Evolutionary conservation across 2,113 vertebrate genomes (phyloP), one percentile per base, ranked within the genome.

Genomic region (Chascanopsetta lugubris): DNA sequence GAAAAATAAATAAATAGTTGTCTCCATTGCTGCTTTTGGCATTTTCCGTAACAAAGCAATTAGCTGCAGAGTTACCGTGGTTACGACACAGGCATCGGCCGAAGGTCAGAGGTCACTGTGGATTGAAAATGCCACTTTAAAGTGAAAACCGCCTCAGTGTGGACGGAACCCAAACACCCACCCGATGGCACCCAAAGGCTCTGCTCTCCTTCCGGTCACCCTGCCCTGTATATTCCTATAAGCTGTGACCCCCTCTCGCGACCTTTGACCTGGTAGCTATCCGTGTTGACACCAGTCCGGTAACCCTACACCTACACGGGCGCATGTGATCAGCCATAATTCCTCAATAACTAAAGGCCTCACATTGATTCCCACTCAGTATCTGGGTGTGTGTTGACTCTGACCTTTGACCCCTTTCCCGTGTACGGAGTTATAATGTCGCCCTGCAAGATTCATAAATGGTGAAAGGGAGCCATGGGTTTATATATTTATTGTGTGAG

Each of bases 401-500:
- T 20, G 58, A 48, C 18, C 4, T 6, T 26, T 49, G 53, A 79
- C 48, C 60, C 40, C 34, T 45, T 58, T 8, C 5, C n/a, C 34
- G 34, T 50, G n/a, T 49, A 36, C 1, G 15, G 22, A 47, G 59
- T 75, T 53, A 38, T 17, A 1, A 10, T 18, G 6, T 13, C 32
- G 32, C 36, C 48, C 24, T 20, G 43, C 9, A 43, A 73, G 62
- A 46, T 27, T 53, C 9, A 62, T 38, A 26, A 71, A 57, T n/a
- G 50, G 27, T n/a, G 45, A 58, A 66, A 40, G 55, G 22, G 49
- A 32, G 61, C 45, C 59, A 24, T n/a, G 11, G 5, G 40, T 58
- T 73, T 77, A 65, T 73, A 65, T 71, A 58, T 49, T 26, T 73
- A 65, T 71, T 54, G 45, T 26, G 47, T 15, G 17, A 62, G 48